Conservation (phyloP, 37 sponge, comb jelly and placozoan species). For the Amphimedon queenslandica region DNA sequence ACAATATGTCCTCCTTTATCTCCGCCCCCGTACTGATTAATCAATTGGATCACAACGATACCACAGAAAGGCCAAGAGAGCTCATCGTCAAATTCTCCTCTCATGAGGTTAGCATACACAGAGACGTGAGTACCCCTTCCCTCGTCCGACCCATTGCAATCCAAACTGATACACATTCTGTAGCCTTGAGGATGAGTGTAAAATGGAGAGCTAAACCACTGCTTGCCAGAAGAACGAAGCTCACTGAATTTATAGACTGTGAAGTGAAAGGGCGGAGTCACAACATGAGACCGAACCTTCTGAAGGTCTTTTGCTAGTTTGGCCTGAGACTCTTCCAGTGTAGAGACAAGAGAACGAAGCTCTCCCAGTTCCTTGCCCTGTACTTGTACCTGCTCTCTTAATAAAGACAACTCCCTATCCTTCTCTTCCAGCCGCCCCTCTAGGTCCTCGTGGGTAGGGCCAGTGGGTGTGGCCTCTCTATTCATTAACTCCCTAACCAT, state of each 20-base stretch:
- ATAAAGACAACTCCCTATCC: background rate
- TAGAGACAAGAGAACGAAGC: background rate
- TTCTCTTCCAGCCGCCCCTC: slow-evolving; percentile 1
- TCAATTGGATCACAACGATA: slow-evolving; percentile 1
- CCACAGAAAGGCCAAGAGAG: slow-evolving; percentile 35
- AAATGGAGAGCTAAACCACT: slow-evolving; percentile 11
- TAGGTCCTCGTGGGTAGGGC: background rate
- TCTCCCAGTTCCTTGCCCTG: slow-evolving; percentile 12
- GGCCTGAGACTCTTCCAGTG: background rate
- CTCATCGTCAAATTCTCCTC: slow-evolving; percentile 26
- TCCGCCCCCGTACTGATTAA: slow-evolving; percentile 7
- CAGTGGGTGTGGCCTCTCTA: background rate
- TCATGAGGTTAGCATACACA: slow-evolving; percentile 12
- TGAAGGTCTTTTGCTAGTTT: too few relatives aligned
- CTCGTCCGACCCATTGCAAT: slow-evolving; percentile 13
- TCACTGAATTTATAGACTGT: background rate
- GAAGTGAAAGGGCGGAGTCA: background rate
- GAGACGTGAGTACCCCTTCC: slow-evolving; percentile 27
- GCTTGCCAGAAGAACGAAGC: background rate
- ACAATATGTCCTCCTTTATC: background rate
- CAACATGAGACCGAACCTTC: too few relatives aligned
- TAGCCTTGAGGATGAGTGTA: slow-evolving; percentile 19
- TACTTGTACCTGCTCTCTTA: slow-evolving; percentile 6
- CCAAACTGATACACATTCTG: slow-evolving; percentile 21
- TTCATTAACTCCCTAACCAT: background rate